phyloP scores from a whole-genome alignment of 1,140 invertebrate genomes.

The Saxidomus purpurata region DNA sequence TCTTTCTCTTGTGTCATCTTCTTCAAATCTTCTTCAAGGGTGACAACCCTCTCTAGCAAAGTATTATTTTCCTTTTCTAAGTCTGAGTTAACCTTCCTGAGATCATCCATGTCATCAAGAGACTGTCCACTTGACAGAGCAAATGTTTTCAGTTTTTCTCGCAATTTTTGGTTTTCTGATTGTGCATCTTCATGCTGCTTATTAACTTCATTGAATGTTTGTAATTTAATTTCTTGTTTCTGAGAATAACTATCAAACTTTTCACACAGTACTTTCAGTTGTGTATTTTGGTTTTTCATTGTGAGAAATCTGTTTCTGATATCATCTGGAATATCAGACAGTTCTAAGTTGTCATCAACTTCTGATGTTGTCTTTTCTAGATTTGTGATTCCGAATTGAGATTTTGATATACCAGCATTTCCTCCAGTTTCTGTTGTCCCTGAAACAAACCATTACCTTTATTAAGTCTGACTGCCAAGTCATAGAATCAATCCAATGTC shows the following conservation, averaged over 20 bases:
- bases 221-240: conserved; percentile 47
- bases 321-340: not conserved
- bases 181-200: conserved; percentile 34
- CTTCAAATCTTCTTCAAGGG: conserved; percentile 75
- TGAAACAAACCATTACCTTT: too few relatives aligned
- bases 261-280: conserved; percentile 47
- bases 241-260: conserved; percentile 53
- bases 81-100: conserved; percentile 51
- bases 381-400: not conserved
- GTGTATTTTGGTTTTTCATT: conserved; percentile 36
- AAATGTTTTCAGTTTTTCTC: conserved; percentile 49
- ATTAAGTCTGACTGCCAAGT: too few relatives aligned
- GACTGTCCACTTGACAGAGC: conserved; percentile 5
- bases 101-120: conserved; percentile 11
- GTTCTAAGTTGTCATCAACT: not conserved
- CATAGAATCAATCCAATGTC: too few relatives aligned
- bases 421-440: too few relatives aligned
- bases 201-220: not conserved
- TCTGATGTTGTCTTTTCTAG: not conserved
- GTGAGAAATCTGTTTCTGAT: not conserved
- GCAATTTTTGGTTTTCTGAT: conserved; percentile 25
- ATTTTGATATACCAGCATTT: too few relatives aligned
- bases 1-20: conserved; percentile 77
- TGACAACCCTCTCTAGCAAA: conserved; percentile 68
- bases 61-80: conserved; percentile 75